Conservation (phyloP, 2,888 invertebrate species). For the Nematopogon swammerdamellus region DNA sequence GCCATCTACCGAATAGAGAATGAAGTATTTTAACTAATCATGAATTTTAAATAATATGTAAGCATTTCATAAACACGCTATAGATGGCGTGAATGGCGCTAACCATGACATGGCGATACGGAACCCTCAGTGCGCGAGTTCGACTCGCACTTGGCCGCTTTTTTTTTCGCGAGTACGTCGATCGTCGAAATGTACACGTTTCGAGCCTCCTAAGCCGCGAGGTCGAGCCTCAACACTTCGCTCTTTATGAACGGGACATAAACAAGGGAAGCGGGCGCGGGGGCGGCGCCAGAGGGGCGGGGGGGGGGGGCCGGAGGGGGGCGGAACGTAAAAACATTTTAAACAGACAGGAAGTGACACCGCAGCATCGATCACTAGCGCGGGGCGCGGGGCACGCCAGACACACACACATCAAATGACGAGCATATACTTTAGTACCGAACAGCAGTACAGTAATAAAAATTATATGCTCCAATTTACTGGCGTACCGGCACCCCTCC, state of each 20-base stretch:
- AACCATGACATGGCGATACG: too few relatives aligned
- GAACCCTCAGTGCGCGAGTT: too few relatives aligned
- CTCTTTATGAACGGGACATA: neutral
- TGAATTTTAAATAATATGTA: too few relatives aligned
- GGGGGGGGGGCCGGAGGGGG: neutral
- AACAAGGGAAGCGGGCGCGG: neutral
- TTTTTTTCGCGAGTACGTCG: too few relatives aligned
- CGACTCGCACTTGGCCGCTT: too few relatives aligned
- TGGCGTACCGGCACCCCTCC: constrained; percentile 22
- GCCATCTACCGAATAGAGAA: too few relatives aligned
- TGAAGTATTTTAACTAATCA: too few relatives aligned
- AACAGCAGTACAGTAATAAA: constrained; percentile 51
- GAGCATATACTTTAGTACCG: neutral
- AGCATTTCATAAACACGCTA: too few relatives aligned
- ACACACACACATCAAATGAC: neutral
- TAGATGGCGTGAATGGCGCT: too few relatives aligned
- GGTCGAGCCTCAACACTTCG: neutral
- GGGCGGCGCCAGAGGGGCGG: too few relatives aligned
- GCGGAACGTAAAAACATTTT: neutral
- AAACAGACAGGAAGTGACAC: neutral
- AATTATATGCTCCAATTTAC: constrained; percentile 59
- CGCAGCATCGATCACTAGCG: neutral
- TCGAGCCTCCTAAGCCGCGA: neutral
- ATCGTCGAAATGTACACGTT: too few relatives aligned
- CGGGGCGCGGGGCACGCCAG: neutral